Conservation (phyloP, 1,140 invertebrate species). For the Polyergus mexicanus region DNA sequence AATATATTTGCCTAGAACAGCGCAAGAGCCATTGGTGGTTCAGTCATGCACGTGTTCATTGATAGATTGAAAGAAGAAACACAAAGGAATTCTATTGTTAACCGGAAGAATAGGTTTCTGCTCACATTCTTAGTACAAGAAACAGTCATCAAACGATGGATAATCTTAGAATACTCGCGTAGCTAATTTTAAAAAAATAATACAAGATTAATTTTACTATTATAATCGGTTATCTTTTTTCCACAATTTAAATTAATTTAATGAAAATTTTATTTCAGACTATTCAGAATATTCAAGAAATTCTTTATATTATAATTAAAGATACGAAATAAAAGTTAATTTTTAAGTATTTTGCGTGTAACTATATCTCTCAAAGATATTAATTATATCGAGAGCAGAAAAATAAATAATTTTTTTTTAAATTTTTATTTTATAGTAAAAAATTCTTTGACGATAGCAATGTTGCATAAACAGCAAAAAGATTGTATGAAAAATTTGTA, state of each 20-base stretch:
- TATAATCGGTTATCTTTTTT: background rate
- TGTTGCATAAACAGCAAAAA: background rate
- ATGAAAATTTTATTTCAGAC: background rate
- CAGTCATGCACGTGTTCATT: background rate
- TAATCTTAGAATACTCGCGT: background rate
- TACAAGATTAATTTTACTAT: background rate
- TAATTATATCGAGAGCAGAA: background rate
- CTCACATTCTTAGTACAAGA: background rate
- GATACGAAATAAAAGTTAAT: background rate
- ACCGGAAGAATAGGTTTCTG: background rate
- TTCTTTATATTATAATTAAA: background rate
- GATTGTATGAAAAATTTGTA: background rate
- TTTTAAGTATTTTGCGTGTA: background rate
- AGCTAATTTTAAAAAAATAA: background rate
- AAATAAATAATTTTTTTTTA: background rate
- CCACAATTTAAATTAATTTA: background rate
- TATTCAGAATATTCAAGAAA: background rate
- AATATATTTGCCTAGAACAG: constrained; percentile 10
- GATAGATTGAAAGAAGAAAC: background rate
- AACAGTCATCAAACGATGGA: background rate
- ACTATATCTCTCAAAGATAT: background rate
- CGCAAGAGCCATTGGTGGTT: background rate
- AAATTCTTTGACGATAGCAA: background rate
- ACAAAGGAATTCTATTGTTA: constrained; percentile 4
- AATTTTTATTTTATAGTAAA: background rate